A percentile compares a stretch with the other conserved stretches of the same genome.
phyloP scores from a whole-genome alignment of 1,140 invertebrate genomes.

The Thereuonema tuberculata region DNA sequence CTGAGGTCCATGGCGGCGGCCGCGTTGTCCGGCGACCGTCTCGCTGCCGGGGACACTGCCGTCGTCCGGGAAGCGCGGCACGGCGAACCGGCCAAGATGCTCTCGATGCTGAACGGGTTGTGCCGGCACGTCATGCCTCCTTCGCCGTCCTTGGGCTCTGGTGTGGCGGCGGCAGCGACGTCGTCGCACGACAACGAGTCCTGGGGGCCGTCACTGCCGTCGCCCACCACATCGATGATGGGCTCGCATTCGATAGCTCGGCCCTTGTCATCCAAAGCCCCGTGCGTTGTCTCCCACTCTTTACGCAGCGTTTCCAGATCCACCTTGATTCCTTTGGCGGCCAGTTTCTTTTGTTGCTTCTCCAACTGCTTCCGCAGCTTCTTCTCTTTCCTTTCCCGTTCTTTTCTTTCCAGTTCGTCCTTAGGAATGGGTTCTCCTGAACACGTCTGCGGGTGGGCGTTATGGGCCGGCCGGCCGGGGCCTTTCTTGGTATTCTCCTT shows the following conservation, averaged over 20 bases:
- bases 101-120: slow-evolving; percentile 11
- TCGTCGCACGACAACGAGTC: background rate
- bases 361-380: slow-evolving; percentile 83
- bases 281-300: slow-evolving; percentile 49
- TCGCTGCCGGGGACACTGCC: background rate
- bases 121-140: background rate
- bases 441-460: slow-evolving; percentile 94
- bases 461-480: slow-evolving; percentile 92
- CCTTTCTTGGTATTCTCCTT: slow-evolving; percentile 99
- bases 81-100: slow-evolving; percentile 2
- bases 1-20: background rate
- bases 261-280: background rate
- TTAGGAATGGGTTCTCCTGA: slow-evolving; percentile 93
- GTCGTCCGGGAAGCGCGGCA: too few relatives aligned
- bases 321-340: slow-evolving; percentile 74
- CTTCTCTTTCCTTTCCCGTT: slow-evolving; percentile 39
- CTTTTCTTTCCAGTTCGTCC: slow-evolving; percentile 78
- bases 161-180: background rate
- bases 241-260: background rate
- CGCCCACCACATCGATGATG: slow-evolving; percentile 6
- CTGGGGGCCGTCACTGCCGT: background rate
- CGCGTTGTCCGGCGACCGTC: background rate
- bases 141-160: background rate
- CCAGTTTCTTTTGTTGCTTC: slow-evolving; percentile 74
- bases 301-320: slow-evolving; percentile 60